phyloP scores from a whole-genome alignment of 2,797 vertebrate genomes.

The Clarias pachynema region DNA sequence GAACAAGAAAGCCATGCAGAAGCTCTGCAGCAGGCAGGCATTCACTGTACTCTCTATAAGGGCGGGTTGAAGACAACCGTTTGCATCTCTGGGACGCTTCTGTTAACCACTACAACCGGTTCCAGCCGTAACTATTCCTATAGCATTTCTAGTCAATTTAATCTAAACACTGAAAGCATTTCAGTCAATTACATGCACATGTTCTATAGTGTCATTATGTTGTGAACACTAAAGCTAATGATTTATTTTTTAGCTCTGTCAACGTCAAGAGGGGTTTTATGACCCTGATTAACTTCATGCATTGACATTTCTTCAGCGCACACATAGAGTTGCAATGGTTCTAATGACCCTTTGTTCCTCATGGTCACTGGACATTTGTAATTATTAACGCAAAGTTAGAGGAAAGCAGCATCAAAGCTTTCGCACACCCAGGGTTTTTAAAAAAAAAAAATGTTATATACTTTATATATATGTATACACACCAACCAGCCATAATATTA shows the following conservation, averaged over 20 bases:
- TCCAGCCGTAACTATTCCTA: constrained; percentile 19
- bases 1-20: constrained; percentile 68
- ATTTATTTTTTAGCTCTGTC: neutral
- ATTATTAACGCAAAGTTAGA: constrained; percentile 35
- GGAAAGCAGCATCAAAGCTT: constrained; percentile 42
- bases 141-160: neutral
- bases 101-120: constrained; percentile 17
- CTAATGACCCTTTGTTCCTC: constrained; percentile 38
- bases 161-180: neutral
- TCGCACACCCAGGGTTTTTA: neutral
- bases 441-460: too few species aligned
- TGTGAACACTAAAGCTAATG: neutral
- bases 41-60: constrained; percentile 58
- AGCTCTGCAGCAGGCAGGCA: constrained; percentile 65
- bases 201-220: constrained; percentile 18
- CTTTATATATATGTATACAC: too few species aligned
- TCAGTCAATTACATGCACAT: neutral
- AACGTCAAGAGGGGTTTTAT: neutral
- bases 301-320: neutral
- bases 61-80: constrained; percentile 52
- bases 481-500: too few species aligned
- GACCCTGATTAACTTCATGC: neutral
- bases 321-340: neutral
- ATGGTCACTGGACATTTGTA: constrained; percentile 26
- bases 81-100: constrained; percentile 25